Evolutionary conservation across 2,888 invertebrate genomes (phyloP).

Genomic region (Pseudanteris insignis): DNA sequence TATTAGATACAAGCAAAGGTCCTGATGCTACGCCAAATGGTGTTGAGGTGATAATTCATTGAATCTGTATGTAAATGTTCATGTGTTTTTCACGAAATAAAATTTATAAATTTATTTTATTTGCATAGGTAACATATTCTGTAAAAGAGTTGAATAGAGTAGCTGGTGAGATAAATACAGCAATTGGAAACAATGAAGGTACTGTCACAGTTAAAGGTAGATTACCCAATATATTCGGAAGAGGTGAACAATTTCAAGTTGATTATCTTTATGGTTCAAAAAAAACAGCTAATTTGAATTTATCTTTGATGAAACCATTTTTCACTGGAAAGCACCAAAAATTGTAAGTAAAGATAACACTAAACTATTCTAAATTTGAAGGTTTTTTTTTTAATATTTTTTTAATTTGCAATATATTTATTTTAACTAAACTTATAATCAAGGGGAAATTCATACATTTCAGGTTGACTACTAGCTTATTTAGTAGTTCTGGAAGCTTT

Average conservation of each 20-base stretch:
- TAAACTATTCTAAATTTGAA: no score
- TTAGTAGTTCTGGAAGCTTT: slow-evolving; percentile 80
- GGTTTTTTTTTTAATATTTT: no score
- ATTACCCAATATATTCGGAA: slow-evolving; percentile 85
- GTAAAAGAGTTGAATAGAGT: slow-evolving; percentile 85
- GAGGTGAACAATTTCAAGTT: slow-evolving; percentile 83
- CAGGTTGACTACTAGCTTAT: slow-evolving; percentile 78
- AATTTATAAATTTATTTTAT: not conserved
- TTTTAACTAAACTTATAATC: no score
- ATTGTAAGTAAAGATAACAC: no score
- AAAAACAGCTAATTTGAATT: slow-evolving; percentile 81
- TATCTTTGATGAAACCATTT: slow-evolving; percentile 86
- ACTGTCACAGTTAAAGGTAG: slow-evolving; percentile 79
- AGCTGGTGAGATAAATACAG: slow-evolving; percentile 85
- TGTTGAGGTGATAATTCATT: slow-evolving; percentile 81
- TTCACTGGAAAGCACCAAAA: slow-evolving; percentile 74
- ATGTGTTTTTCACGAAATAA: no score
- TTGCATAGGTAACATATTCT: slow-evolving; percentile 80
- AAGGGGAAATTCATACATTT: no score
- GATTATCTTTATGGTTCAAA: slow-evolving; percentile 89
- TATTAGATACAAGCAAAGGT: slow-evolving; percentile 88
- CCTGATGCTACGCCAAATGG: slow-evolving; percentile 80
- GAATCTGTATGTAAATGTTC: no score
- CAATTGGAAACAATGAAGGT: slow-evolving; percentile 92
- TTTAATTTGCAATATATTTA: no score